A percentile compares a stretch with the other conserved stretches of the same genome.
Evolutionary conservation across 2,888 invertebrate species (phyloP).

Genomic region (Polia nebulosa): DNA sequence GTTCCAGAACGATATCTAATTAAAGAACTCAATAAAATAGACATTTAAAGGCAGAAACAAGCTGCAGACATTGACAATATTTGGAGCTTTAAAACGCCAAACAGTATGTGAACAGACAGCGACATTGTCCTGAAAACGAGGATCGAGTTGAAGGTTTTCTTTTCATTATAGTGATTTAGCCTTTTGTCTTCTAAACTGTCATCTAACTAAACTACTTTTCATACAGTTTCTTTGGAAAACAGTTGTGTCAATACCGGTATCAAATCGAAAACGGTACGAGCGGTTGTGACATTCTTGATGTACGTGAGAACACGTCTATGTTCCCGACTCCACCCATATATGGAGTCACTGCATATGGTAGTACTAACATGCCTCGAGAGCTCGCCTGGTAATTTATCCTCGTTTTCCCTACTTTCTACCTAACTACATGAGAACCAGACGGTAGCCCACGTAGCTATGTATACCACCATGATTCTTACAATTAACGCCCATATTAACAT

Average conservation of each 20-base stretch:
- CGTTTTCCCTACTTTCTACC: slow-evolving; percentile 81
- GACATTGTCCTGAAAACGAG: neutral
- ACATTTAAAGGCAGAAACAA: neutral
- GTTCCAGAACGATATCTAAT: slow-evolving; percentile 17
- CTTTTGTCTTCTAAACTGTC: slow-evolving; percentile 15
- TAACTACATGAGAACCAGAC: slow-evolving; percentile 62
- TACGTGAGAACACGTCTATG: slow-evolving; percentile 81
- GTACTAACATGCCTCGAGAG: slow-evolving; percentile 68
- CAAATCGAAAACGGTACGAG: slow-evolving; percentile 67
- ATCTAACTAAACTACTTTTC: slow-evolving; percentile 24
- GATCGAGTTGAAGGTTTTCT: slow-evolving; percentile 6
- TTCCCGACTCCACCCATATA: slow-evolving; percentile 76
- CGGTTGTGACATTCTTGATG: slow-evolving; percentile 69
- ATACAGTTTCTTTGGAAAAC: slow-evolving; percentile 50
- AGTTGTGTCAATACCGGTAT: slow-evolving; percentile 67
- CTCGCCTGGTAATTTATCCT: slow-evolving; percentile 73
- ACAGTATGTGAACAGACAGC: neutral
- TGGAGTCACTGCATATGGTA: slow-evolving; percentile 77
- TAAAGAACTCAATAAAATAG: neutral
- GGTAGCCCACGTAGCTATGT: slow-evolving; percentile 33
- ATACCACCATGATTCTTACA: slow-evolving; percentile 39
- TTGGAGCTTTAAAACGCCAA: neutral
- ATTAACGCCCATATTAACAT: slow-evolving; percentile 50
- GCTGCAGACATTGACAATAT: neutral
- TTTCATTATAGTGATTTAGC: neutral